Conservation (phyloP, 2,888 invertebrate species). For the Aradus depressus region DNA sequence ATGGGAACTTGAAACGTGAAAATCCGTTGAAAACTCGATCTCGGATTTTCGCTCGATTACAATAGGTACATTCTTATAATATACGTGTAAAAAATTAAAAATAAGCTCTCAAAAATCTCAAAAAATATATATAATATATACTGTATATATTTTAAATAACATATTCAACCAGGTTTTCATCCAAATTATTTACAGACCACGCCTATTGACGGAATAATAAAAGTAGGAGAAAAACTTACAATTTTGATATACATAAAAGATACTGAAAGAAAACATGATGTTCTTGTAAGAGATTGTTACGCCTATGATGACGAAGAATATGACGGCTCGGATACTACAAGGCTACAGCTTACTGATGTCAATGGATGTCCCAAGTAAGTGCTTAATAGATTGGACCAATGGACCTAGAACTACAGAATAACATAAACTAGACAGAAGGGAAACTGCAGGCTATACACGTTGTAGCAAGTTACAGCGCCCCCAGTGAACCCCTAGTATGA, state of each 20-base stretch:
- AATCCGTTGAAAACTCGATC: too few species aligned
- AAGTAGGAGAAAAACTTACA: slow-evolving; percentile 58
- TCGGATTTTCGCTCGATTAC: too few species aligned
- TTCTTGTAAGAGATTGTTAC: slow-evolving; percentile 61
- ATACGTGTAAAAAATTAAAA: background rate
- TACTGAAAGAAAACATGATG: slow-evolving; percentile 48
- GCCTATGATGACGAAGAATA: slow-evolving; percentile 56
- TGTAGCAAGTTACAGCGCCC: too few species aligned
- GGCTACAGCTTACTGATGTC: slow-evolving; percentile 53
- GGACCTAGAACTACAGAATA: too few species aligned
- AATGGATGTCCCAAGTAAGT: slow-evolving; percentile 54
- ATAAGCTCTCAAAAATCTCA: background rate
- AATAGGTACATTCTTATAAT: too few species aligned
- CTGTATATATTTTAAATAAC: too few species aligned
- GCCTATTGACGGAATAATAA: slow-evolving; percentile 50
- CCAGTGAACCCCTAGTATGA: too few species aligned
- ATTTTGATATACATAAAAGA: slow-evolving; percentile 59
- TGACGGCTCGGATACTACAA: slow-evolving; percentile 45
- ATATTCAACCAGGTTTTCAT: too few species aligned
- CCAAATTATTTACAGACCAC: slow-evolving; percentile 42
- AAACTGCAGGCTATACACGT: too few species aligned
- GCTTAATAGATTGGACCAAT: background rate
- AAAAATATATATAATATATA: too few species aligned
- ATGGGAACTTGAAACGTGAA: too few species aligned
- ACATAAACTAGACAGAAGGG: too few species aligned